Base-by-base conservation (phyloP, 2,113 vertebrate species). In the Prinia subflava region DNA sequence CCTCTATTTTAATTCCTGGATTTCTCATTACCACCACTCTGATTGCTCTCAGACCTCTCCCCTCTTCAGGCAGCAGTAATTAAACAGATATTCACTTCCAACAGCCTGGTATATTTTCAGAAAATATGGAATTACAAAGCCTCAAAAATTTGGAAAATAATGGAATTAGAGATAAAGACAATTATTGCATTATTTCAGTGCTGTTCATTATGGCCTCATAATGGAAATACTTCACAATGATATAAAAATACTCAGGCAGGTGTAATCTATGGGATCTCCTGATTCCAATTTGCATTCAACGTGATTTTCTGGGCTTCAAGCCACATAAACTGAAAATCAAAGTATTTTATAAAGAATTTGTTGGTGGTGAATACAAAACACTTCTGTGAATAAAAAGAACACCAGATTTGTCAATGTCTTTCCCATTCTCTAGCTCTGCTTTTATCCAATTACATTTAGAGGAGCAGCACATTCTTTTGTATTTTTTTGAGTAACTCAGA, bases 381-480 rank as follows among this genome's bases (percentile, higher is more conserved):
- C 9, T 73, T 71, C 95, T 97, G 96, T 98, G 97, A 98, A 97
- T 97, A 98, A 97, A 97, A 97, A 93, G 83, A 95, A 95, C 62
- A 64, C 7, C 20, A 35, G 31, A 76, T 33, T 5, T 93, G 65
- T 28, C 82, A 92, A 39, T 6, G 42, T 55, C 55, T 65, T 91
- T n/a, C 73, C 79, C 60, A 28, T 37, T 69, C 50, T 35, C 69
- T 90, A 30, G 24, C 20, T 57, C 47, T 77, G 84, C 39, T 85
- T 67, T 56, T 55, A 42, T 49, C 62, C 86, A 79, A 42, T 50
- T 37, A 63, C 69, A 68, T n/a, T 83, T n/a, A 62, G 35, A 71
- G 53, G 57, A 89, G 53, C 79, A 91, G 70, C 9, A 44, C 1
- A 7, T 39, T 60, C n/a, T 4, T 52, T 42, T 24, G 1, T 24